These are phyloP conservation scores for Emydura subglobosa DNA, from an alignment of 2,113 vertebrate genomes.

Conservation along the genomic window DNA sequence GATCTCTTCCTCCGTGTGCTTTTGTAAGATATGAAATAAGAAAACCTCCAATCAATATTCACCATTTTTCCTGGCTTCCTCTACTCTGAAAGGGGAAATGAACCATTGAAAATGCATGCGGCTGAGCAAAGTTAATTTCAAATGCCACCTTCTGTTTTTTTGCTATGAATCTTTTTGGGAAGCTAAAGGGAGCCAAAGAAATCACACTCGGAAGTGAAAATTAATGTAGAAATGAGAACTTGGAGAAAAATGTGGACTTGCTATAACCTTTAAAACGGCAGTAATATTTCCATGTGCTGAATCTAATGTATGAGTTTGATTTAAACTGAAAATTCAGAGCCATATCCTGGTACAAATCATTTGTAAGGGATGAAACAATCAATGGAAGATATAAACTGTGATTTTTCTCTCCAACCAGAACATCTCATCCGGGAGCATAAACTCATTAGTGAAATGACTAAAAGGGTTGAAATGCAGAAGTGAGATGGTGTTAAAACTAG, in stretches of 20 bases:
- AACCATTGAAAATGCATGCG: not conserved
- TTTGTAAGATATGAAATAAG: not conserved
- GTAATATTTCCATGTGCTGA: not conserved
- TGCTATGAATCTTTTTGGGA: not conserved
- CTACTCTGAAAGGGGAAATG: not conserved
- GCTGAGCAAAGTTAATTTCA: not conserved
- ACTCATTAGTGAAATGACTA: not conserved
- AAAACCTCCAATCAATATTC: not conserved
- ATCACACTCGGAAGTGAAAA: not conserved
- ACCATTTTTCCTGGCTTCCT: not conserved
- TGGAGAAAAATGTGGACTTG: fast-evolving
- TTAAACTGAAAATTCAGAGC: not conserved
- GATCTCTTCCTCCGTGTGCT: not conserved
- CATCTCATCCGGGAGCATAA: not conserved
- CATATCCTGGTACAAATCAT: not conserved
- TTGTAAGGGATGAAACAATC: not conserved
- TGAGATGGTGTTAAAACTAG: fast-evolving
- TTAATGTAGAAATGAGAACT: fast-evolving
- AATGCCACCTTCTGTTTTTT: not conserved
- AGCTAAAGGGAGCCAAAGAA: fast-evolving
- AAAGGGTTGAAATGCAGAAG: not conserved
- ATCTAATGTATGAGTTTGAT: not conserved
- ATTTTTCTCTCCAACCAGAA: not conserved
- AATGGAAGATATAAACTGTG: not conserved
- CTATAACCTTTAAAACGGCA: not conserved